Evolutionary conservation across 2,113 vertebrate species (phyloP).

Genomic region (Mormoops blainvillei): DNA sequence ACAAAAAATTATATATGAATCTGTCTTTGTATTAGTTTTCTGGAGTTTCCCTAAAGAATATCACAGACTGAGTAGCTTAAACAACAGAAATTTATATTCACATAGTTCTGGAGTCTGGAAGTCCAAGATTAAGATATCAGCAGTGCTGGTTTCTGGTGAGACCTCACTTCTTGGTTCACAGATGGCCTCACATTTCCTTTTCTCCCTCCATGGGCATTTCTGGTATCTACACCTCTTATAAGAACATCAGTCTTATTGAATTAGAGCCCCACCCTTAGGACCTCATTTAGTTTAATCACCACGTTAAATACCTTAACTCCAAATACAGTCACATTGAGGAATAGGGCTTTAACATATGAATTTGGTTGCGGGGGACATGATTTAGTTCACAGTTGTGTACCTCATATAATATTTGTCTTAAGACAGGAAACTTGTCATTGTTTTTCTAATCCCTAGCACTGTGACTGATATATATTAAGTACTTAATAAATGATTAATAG

Average conservation of each 20-base stretch:
- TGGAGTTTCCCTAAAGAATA: background rate
- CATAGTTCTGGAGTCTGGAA: background rate
- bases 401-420: background rate
- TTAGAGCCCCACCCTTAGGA: background rate
- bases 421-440: background rate
- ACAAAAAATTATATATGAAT: background rate
- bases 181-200: background rate
- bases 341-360: background rate
- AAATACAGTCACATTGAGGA: background rate
- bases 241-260: background rate
- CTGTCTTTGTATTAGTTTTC: background rate
- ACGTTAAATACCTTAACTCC: background rate
- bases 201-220: background rate
- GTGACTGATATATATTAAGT: background rate
- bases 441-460: background rate
- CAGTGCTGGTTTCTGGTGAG: background rate
- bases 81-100: background rate
- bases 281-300: background rate
- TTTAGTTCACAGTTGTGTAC: background rate
- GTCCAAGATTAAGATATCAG: background rate
- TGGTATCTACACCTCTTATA: background rate
- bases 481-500: background rate
- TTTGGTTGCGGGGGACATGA: background rate
- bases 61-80: background rate
- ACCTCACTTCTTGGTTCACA: background rate